These are phyloP conservation scores for Priocnemis perturbator DNA, from an alignment of 2,888 invertebrate genomes.

Conservation along the genomic window DNA sequence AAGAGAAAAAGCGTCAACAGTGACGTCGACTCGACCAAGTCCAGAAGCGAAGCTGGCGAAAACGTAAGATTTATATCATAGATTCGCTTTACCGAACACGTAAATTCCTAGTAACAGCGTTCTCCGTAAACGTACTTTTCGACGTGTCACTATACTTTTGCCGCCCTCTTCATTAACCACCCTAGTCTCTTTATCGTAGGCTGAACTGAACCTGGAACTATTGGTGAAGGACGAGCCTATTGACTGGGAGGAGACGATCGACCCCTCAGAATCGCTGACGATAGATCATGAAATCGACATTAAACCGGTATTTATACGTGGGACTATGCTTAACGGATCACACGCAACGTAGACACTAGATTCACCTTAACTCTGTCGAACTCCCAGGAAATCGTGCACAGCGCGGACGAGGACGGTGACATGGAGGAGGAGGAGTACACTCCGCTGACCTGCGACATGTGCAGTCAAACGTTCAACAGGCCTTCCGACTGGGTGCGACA, in stretches of 20 bases:
- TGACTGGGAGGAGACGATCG: conserved; percentile 85
- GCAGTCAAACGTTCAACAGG: conserved; percentile 88
- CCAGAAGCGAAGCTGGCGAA: conserved; percentile 70
- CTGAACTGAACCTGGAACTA: conserved; percentile 70
- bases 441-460: conserved; percentile 88
- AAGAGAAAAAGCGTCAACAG: conserved; percentile 64
- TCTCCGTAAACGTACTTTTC: background rate
- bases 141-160: background rate
- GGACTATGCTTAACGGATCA: background rate
- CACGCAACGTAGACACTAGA: no score
- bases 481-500: conserved; percentile 91
- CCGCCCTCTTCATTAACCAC: no score
- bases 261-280: conserved; percentile 82
- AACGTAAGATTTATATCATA: conserved; percentile 61
- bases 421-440: conserved; percentile 81
- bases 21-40: conserved; percentile 69
- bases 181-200: conserved; percentile 48
- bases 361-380: background rate
- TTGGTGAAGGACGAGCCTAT: conserved; percentile 81
- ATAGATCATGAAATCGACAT: conserved; percentile 83
- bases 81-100: background rate
- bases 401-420: conserved; percentile 75
- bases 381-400: conserved; percentile 72
- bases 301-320: conserved; percentile 78
- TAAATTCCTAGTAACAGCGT: background rate